Percentiles rank a stretch among this genome's conserved stretches.
Conservation (phyloP, 2,888 invertebrate genomes). For the Mylabris sibirica region DNA sequence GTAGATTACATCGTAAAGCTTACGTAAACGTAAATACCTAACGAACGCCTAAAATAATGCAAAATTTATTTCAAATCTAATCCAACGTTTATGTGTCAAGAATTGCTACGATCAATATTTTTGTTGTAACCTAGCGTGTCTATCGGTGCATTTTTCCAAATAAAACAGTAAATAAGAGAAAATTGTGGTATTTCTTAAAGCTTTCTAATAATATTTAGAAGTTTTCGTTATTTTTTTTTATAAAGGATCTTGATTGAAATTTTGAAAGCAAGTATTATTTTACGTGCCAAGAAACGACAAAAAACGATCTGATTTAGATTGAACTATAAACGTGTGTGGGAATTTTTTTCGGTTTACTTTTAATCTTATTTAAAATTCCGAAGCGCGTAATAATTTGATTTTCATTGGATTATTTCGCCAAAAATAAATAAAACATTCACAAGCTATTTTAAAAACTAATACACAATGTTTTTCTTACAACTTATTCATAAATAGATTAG, state of each 20-base stretch:
- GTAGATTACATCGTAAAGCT: too few species aligned
- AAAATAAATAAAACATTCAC: background rate
- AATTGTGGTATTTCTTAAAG: background rate
- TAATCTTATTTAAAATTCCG: background rate
- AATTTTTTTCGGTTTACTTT: background rate
- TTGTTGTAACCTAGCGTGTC: too few species aligned
- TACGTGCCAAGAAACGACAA: slow-evolving; percentile 2
- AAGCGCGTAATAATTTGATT: background rate
- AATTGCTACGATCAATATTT: too few species aligned
- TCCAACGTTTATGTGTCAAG: too few species aligned
- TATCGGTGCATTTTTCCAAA: too few species aligned
- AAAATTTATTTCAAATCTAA: too few species aligned
- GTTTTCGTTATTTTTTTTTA: background rate
- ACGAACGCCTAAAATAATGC: too few species aligned
- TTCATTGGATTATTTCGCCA: background rate
- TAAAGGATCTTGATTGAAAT: background rate
- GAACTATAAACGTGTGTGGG: background rate
- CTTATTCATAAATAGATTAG: background rate
- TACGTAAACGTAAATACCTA: too few species aligned
- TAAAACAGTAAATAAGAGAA: too few species aligned
- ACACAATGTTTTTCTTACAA: background rate
- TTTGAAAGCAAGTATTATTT: background rate
- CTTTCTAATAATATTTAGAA: background rate
- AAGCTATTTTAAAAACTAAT: background rate
- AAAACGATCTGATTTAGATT: background rate